phyloP scores from a whole-genome alignment of 2,797 vertebrate species.

The Chloroceryle inda region DNA sequence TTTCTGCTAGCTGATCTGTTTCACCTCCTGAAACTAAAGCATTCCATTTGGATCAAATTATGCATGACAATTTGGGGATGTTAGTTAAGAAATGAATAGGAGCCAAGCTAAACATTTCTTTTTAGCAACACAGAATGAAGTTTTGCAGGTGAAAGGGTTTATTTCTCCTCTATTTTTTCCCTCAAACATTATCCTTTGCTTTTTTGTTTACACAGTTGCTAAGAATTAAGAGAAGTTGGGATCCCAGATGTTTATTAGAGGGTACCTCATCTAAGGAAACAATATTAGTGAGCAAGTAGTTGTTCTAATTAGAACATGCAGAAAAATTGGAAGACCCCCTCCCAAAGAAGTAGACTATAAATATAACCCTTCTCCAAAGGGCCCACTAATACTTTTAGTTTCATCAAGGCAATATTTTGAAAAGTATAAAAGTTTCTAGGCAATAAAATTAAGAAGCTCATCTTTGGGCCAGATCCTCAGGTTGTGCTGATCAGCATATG shows the following conservation, averaged over 20 bases:
- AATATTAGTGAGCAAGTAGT: neutral
- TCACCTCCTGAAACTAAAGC: constrained; percentile 60
- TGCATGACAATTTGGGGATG: constrained; percentile 70
- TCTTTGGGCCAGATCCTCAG: neutral
- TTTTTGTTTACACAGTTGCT: constrained; percentile 57
- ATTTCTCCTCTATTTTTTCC: neutral
- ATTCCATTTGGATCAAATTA: constrained; percentile 81
- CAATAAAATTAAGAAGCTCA: neutral
- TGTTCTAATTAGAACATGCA: neutral
- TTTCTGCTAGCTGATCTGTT: constrained; percentile 50
- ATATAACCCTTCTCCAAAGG: neutral
- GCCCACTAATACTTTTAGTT: neutral
- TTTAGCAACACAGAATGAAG: constrained; percentile 27
- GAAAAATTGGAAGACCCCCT: neutral
- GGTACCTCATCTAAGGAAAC: neutral
- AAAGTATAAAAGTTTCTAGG: neutral
- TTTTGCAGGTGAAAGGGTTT: constrained; percentile 60
- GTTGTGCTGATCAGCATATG: neutral
- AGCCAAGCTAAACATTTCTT: constrained; percentile 69
- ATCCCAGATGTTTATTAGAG: constrained; percentile 6
- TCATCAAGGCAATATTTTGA: neutral
- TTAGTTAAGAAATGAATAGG: constrained; percentile 54
- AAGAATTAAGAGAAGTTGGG: constrained; percentile 35
- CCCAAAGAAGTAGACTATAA: neutral
- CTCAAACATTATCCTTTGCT: neutral